Percentiles rank a stretch among this genome's conserved stretches.
phyloP scores from a whole-genome alignment of 2,797 vertebrate genomes.

The Mormyrus proboscirostris region DNA sequence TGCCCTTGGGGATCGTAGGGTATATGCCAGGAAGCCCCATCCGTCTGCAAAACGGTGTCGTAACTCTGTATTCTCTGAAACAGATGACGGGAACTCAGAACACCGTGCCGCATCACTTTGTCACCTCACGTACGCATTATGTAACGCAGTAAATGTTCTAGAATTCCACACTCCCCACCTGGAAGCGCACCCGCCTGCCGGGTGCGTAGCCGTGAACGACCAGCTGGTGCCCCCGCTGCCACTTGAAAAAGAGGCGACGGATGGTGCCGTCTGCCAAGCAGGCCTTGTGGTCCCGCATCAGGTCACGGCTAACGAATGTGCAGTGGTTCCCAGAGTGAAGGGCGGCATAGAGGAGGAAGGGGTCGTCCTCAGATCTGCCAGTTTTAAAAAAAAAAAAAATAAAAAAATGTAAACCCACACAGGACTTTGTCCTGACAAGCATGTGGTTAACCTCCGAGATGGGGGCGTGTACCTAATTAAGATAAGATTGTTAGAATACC shows the following conservation, averaged over 20 bases:
- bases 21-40: conserved; percentile 80
- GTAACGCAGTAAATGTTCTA: not conserved
- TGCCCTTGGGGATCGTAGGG: conserved; percentile 74
- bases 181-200: conserved; percentile 62
- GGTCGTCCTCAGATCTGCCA: conserved; percentile 87
- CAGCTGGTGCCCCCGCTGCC: conserved; percentile 91
- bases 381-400: conserved; percentile 30
- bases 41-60: conserved; percentile 82
- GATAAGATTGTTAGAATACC: not conserved
- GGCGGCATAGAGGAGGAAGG: conserved; percentile 85
- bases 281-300: conserved; percentile 94
- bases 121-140: not conserved
- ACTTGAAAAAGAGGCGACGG: conserved; percentile 84
- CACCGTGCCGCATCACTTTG: not conserved
- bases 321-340: conserved; percentile 84
- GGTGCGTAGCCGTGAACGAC: conserved; percentile 40
- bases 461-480: not conserved
- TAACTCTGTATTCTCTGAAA: conserved; percentile 66
- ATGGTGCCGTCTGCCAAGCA: conserved; percentile 64
- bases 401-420: not conserved
- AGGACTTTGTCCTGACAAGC: not conserved
- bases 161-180: conserved; percentile 58
- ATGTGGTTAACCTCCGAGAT: not conserved
- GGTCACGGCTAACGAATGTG: conserved; percentile 80
- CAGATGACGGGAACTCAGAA: not conserved